Percentiles rank a stretch among this genome's conserved stretches.
Evolutionary conservation across 2,113 vertebrate genomes (phyloP).

Genomic region (Neomonachus schauinslandi): DNA sequence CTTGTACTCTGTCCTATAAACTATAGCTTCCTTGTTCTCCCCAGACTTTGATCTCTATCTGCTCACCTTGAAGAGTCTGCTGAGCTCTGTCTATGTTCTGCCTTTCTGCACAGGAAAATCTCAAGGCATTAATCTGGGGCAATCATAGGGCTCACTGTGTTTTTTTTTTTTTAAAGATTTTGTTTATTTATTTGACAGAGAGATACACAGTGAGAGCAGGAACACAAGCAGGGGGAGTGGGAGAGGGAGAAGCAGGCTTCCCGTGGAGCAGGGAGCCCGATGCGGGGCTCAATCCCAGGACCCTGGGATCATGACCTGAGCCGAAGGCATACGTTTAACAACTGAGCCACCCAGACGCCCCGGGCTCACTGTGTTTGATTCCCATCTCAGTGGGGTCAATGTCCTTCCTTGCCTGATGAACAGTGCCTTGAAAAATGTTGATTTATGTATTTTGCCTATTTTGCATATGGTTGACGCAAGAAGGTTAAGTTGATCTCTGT

Average conservation of each 20-base stretch:
- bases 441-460: neutral
- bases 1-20: neutral
- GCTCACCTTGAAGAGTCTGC: neutral
- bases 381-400: neutral
- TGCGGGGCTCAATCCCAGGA: too few species aligned
- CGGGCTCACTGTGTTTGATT: neutral
- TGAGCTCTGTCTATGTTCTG: neutral
- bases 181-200: too few species aligned
- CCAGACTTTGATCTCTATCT: neutral
- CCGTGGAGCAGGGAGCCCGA: too few species aligned
- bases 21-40: neutral
- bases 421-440: constrained; percentile 6
- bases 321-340: too few species aligned
- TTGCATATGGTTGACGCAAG: neutral
- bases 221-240: too few species aligned
- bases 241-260: too few species aligned
- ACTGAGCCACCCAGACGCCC: too few species aligned
- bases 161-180: neutral
- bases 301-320: too few species aligned
- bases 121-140: neutral
- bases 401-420: neutral
- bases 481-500: neutral
- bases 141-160: neutral
- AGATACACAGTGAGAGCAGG: too few species aligned
- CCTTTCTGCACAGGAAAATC: neutral